Conservation (phyloP, 1,140 invertebrate genomes). For the Drosophila tsacasi region DNA sequence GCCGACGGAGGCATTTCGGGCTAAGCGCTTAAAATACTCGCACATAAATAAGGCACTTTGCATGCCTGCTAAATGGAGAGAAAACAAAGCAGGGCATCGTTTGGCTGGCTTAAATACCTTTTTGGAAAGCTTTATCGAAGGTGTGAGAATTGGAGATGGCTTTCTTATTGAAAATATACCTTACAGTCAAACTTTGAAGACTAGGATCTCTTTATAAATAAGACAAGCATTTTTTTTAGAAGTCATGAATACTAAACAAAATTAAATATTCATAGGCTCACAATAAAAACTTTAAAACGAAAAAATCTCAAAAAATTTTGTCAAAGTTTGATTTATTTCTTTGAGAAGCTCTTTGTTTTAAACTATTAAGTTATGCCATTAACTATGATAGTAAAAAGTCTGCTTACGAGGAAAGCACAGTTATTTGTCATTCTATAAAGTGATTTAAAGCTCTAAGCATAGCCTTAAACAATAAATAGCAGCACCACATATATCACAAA, state of each 20-base stretch:
- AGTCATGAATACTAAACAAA: neutral
- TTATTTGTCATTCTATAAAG: neutral
- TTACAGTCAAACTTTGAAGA: neutral
- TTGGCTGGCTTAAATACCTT: constrained; percentile 26
- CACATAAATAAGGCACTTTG: constrained; percentile 66
- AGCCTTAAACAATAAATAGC: too few species aligned
- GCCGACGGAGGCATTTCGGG: constrained; percentile 18
- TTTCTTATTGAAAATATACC: neutral
- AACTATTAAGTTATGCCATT: neutral
- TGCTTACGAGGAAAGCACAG: neutral
- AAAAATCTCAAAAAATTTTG: neutral
- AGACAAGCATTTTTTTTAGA: neutral
- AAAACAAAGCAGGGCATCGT: constrained; percentile 6
- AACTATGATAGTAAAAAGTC: neutral
- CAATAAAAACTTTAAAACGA: neutral
- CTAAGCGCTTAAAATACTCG: constrained; percentile 62
- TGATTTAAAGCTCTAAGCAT: too few species aligned
- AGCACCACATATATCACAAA: neutral
- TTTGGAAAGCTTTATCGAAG: constrained; percentile 1
- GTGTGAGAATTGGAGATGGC: constrained; percentile 2
- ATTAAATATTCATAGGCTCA: neutral
- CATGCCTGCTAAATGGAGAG: constrained; percentile 50
- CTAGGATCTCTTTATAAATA: neutral
- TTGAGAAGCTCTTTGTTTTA: neutral
- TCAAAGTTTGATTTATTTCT: constrained; percentile 4